phyloP scores from a whole-genome alignment of 1,140 invertebrate species.

The Cardiocondyla obscurior region DNA sequence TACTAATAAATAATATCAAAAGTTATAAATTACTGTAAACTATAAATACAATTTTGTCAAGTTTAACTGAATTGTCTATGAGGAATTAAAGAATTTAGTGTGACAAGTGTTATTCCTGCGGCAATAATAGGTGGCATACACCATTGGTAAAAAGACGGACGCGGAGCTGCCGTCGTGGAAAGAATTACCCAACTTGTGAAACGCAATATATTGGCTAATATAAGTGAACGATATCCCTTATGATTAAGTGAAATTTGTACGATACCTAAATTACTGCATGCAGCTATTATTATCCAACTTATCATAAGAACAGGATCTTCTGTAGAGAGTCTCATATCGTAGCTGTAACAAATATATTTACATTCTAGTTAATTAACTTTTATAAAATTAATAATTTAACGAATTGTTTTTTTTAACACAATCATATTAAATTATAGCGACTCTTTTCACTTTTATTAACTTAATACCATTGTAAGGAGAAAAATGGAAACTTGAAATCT shows the following conservation, averaged over 20 bases:
- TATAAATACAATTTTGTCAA: not conserved
- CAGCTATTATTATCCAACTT: slow-evolving; percentile 78
- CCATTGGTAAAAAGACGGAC: slow-evolving; percentile 78
- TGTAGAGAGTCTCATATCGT: slow-evolving; percentile 75
- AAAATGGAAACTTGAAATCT: not conserved
- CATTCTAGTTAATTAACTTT: slow-evolving; percentile 16
- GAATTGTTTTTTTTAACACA: not conserved
- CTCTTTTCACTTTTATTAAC: not conserved
- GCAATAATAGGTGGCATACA: slow-evolving; percentile 79
- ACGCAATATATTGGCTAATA: slow-evolving; percentile 74
- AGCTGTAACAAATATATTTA: slow-evolving; percentile 72
- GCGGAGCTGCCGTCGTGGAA: slow-evolving; percentile 68
- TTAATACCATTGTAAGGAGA: not conserved
- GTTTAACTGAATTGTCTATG: not conserved
- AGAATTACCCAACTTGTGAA: slow-evolving; percentile 75
- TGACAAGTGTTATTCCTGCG: slow-evolving; percentile 58
- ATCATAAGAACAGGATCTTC: slow-evolving; percentile 79
- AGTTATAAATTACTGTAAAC: no score
- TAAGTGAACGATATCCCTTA: slow-evolving; percentile 59
- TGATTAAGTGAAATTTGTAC: slow-evolving; percentile 73
- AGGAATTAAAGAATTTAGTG: slow-evolving; percentile 70
- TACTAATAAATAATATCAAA: not conserved
- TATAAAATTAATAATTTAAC: not conserved
- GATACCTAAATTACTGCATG: slow-evolving; percentile 77
- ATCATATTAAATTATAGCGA: not conserved